A percentile compares a stretch with the other conserved stretches of the same genome.
Evolutionary conservation across 2,113 vertebrate species (phyloP).

Genomic region (Callithrix jacchus): DNA sequence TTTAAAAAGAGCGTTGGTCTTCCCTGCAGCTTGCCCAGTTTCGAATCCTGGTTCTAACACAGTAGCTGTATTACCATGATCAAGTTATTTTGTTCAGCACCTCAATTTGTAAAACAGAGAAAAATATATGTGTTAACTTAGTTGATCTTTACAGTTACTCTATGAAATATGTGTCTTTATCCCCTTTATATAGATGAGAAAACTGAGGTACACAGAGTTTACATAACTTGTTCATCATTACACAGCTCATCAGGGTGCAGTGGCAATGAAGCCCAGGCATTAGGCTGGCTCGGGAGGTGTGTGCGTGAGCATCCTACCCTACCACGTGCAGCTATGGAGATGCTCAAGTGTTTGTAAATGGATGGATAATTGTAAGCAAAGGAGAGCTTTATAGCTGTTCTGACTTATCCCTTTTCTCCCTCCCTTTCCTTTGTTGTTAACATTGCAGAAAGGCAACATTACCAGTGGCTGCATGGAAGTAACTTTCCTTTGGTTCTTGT

Average conservation of each 20-base stretch:
- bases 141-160: neutral
- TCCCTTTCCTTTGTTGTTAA: neutral
- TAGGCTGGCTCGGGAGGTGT: neutral
- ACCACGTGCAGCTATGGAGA: accelerated
- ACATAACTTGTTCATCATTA: neutral
- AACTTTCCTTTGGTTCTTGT: neutral
- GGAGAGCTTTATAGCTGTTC: neutral
- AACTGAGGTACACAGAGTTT: neutral
- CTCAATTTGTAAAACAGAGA: neutral
- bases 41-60: neutral
- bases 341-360: neutral
- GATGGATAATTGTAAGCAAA: neutral
- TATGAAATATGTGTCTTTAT: neutral
- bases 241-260: neutral
- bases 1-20: neutral
- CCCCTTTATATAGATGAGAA: neutral
- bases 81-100: neutral
- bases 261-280: neutral
- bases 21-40: accelerated
- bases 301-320: accelerated
- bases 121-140: neutral
- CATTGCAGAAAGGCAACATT: neutral
- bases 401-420: neutral
- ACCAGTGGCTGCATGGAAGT: neutral
- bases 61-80: neutral